Evolutionary conservation across 2,888 invertebrate species (phyloP), one percentile per base, ranked within the genome.

Genomic region (Amblyteles armatorius): DNA sequence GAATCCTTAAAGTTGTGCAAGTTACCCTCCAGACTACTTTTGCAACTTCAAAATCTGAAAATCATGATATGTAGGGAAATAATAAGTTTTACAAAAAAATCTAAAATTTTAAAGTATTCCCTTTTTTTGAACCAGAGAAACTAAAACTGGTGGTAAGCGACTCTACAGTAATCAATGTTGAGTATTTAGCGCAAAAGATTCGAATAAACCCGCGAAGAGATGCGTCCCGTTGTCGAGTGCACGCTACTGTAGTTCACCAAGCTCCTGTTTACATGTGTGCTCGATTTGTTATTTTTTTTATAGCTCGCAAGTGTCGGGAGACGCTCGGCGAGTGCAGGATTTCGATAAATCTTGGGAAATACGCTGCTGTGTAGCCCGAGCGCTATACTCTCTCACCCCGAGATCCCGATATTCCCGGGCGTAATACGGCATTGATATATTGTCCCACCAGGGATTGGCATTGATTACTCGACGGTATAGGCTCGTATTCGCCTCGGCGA

Each of bases 401-500:
- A 29, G 16, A 26, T 11, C 60, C 50, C 33, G 26, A 68, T 74
- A 84, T 84, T 77, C 77, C 50, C 50, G 50, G 60, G 68, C 57
- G 72, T 80, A 76, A 83, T 80, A 72, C 40, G 40, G 57, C 60
- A 84, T 77, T 67, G 84, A 84, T 84, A 52, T 80, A 84, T 73
- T 60, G 60, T 72, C 67, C 60, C 60, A 77, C 50, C 29, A 68
- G 67, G 40, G 67, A 73, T 77, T 77, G 84, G 60, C 76, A 76
- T 79, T 79, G 73, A 83, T 80, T 79, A 76, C 79, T 65, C 65
- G 40, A 29, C 69, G 65, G 63, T 65, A 79, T 69, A 44, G 7
- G 22, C 19, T 29, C 26, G 36, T 74, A 60, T 74, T 36, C 68
- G 55, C 19, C 44, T 55, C 63, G 55, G 57, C 22, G 29, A 79